A percentile compares a stretch with the other conserved stretches of the same genome.
Conservation (phyloP, 2,888 invertebrate genomes). For the Apodemia zela region DNA sequence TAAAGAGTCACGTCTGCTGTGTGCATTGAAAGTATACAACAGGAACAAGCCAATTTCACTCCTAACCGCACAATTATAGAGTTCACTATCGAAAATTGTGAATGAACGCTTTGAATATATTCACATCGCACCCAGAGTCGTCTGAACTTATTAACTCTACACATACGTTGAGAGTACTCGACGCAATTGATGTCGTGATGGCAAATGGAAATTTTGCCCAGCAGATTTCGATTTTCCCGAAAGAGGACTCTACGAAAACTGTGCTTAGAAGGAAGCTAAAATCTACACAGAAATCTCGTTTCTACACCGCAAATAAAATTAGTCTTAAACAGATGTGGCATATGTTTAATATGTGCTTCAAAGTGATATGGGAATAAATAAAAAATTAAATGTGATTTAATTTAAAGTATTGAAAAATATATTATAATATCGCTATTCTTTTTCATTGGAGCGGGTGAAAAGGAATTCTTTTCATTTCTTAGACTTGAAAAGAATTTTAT, state of each 20-base stretch:
- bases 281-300: too few species aligned
- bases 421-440: too few species aligned
- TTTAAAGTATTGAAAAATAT: too few species aligned
- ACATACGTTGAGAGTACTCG: constrained; percentile 22
- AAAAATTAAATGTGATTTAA: too few species aligned
- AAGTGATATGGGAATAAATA: too few species aligned
- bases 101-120: constrained; percentile 12
- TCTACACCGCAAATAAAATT: too few species aligned
- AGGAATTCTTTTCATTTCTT: too few species aligned
- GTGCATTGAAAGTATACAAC: not conserved
- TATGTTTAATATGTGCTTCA: too few species aligned
- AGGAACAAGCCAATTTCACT: not conserved
- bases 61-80: not conserved
- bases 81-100: not conserved
- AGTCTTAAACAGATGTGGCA: too few species aligned
- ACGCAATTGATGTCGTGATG: constrained; percentile 19
- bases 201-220: constrained; percentile 27
- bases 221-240: not conserved
- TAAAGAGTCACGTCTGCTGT: constrained; percentile 13
- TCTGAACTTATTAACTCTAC: constrained; percentile 27
- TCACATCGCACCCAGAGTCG: constrained; percentile 23
- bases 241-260: not conserved
- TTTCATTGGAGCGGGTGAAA: too few species aligned
- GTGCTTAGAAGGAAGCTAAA: not conserved
- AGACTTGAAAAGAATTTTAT: too few species aligned